Evolutionary conservation across 2,888 invertebrate species (phyloP), one percentile per base, ranked within the genome.

Genomic region (Drosophila suboccidentalis): DNA sequence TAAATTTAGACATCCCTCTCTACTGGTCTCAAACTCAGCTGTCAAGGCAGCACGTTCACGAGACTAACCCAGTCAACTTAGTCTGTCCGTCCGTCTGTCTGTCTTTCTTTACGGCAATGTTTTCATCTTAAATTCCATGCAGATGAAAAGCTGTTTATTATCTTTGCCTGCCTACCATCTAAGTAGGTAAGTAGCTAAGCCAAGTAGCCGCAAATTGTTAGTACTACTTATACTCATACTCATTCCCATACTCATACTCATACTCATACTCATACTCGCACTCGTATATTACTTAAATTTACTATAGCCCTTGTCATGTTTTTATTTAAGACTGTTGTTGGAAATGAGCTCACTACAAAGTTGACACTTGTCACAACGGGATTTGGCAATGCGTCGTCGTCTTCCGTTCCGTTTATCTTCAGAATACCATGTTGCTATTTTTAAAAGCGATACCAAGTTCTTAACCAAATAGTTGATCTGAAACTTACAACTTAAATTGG

Each of bases 1-100:
- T 87, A 87, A 75, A 80, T 75, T 84, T 80, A 87, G 83, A 84
- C 69, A 77, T 69, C 64, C 67, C 65, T 67, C 41, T 61, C 64
- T 59, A 32, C 22, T 51, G 47, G 62, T 69, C 66, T 34, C 60
- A 57, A 34, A 41, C 41, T 26, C 43, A 70, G 54, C 74, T 68
- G 78, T 63, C 70, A 70, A 53, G 51, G 73, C 70, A 72, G 80
- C 80, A 84, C 82, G 82, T 78, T 85, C 85, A 84, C 87, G 87
- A 84, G 87, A 84, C 77, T 34, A 41, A n/a, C 39, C 41, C 17
- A 9, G n/a, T 34, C 44, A 13, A 17, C 10, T 26, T 22, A 32
- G 36, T 11, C 10, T 32, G 22, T 41, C 41, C 15, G 41, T 11
- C 41, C 15, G 41, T 11, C 41, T 17, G 22, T 26, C 32, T 43